Base-by-base conservation (phyloP, 2,888 invertebrate species). In the Crepidodera aurea region DNA sequence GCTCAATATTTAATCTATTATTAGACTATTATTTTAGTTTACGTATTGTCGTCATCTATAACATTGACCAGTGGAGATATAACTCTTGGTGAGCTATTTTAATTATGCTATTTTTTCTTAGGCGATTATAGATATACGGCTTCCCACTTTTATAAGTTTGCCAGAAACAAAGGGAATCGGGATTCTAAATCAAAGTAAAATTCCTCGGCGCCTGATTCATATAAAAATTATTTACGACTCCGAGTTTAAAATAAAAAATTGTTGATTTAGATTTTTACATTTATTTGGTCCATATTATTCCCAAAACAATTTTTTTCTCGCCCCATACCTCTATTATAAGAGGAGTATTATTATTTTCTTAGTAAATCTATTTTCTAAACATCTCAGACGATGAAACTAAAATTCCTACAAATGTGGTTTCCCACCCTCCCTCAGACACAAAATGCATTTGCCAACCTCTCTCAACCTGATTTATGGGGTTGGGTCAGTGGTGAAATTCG, bases 401-500 rank as follows among this genome's bases (percentile, higher is more conserved):
- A 40, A 40, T 40, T 40, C 40, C 10, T 40, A 40, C 40, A 18
- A 40, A 40, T 40, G 18, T 40, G 10, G 40, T 7, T 40, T 10
- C 10, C 16, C 18, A 16, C 40, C 7, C 40, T 10, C 2, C 2
- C 7, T 2, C 18, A 10, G 18, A 18, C 15, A 16, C 2, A 15
- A 48, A 48, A 29, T 48, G 48, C 48, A 48, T 48, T 48, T 48
- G 27, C 27, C n/a, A 48, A 48, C 48, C 48, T 27, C 48, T 69
- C 69, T 67, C 70, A 67, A 72, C 69, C 75, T 77, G 77, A 77
- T 77, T 77, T 77, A 77, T 77, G 65, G 69, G 73, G 75, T 70
- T 71, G 75, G 78, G 78, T 78, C 77, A 77, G 76, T 77, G 73
- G 75, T 75, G 78, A 74, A 77, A 78, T 69, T 68, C 67, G 75